These are phyloP conservation scores for Triplophysa yarkandensis DNA, from an alignment of 2,797 vertebrate species.

Conservation along the genomic window DNA sequence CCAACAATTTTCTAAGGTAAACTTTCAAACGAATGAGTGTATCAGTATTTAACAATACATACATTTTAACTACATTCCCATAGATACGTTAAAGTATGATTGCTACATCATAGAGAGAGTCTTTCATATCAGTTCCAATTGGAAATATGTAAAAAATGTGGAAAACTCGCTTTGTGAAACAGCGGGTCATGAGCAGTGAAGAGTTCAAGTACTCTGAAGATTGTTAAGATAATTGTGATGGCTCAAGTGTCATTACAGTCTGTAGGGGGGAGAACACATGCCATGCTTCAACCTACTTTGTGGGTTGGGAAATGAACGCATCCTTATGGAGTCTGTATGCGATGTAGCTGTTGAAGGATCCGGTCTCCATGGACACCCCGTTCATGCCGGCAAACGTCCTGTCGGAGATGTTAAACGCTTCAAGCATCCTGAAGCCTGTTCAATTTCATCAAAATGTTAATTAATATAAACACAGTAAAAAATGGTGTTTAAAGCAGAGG, in stretches of 20 bases:
- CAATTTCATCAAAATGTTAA: conserved; percentile 10
- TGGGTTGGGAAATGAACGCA: conserved; percentile 89
- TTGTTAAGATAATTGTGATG: conserved; percentile 63
- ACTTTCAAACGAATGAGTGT: conserved; percentile 47
- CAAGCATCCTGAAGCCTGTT: conserved; percentile 96
- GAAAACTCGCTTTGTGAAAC: conserved; percentile 35
- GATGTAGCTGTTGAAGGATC: conserved; percentile 92
- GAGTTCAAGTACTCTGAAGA: conserved; percentile 53
- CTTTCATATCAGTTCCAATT: conserved; percentile 16
- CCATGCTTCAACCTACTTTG: conserved; percentile 78
- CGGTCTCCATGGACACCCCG: conserved; percentile 92
- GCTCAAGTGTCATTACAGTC: conserved; percentile 54
- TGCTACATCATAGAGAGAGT: not conserved
- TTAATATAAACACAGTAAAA: not conserved
- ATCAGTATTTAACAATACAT: not conserved
- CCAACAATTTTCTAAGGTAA: conserved; percentile 35
- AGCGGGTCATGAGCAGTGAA: conserved; percentile 46
- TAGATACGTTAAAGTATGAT: not conserved
- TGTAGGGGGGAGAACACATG: conserved; percentile 47
- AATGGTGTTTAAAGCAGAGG: not conserved
- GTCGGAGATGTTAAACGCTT: conserved; percentile 96
- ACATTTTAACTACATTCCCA: not conserved
- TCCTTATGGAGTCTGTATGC: conserved; percentile 94
- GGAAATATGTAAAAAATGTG: conserved; percentile 38
- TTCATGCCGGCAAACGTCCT: conserved; percentile 88